Evolutionary conservation across 2,888 invertebrate genomes (phyloP), one percentile per base, ranked within the genome.

Genomic region (Andrena dorsata): DNA sequence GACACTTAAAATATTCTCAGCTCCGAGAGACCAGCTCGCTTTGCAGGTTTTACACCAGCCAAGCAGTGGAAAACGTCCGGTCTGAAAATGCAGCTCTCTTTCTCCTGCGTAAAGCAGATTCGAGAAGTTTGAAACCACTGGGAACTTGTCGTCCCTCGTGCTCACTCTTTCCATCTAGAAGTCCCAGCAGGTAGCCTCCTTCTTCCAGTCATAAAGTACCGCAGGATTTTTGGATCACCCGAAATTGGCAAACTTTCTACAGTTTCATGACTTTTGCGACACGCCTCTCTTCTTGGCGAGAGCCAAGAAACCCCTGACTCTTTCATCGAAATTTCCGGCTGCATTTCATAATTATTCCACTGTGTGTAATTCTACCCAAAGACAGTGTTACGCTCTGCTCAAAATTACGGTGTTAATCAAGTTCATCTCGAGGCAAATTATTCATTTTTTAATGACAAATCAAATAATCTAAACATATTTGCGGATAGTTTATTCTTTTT

Each of bases 41-140:
- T 26, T 26, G 10, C 56, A 56, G 10, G 0, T 13, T 1, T 26
- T 51, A 20, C 23, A 0, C 13, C 4, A 8, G 53, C 10, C 23
- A 4, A 56, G 26, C 1, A 4, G 13, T 26, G 23, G 10, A 10
- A 26, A 8, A n/a, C 2, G 7, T 20, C 51, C 3, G 56, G 4
- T 56, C 26, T 23, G 8, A 8, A 26, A 13, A 56, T 26, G 1
- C 23, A 26, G 8, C 56, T 20, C 23, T 20, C 56, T 56, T 10
- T 26, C 56, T 1, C 23, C 13, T 26, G 13, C 23, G 23, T 28
- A 13, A 64, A 28, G 7, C 20, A 35, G 20, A 56, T 56, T n/a
- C 16, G 20, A 28, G 28, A 73, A 73, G 64, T 65, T 74, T 47
- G 23, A 5, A 58, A 13, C 13, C 35, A 28, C 69, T 7, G 6